Evolutionary conservation across 2,888 invertebrate genomes (phyloP), one percentile per base, ranked within the genome.

Genomic region (Ormyrus nitidulus): DNA sequence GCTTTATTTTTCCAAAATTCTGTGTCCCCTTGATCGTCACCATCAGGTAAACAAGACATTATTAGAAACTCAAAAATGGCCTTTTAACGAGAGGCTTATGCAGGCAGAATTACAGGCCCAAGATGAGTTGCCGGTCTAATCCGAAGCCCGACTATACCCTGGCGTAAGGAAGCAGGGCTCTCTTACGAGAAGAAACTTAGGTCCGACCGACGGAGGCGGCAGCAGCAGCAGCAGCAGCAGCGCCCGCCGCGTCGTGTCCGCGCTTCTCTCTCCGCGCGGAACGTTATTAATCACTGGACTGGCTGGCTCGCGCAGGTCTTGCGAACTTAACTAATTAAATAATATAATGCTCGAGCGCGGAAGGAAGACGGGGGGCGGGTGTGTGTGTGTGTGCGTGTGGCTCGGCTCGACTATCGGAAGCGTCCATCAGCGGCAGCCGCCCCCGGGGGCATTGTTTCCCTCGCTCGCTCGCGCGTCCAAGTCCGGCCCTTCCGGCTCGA

Each of bases 281-380:
- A 68, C 19, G 88, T 88, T 87, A 87, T 87, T 87, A 87, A 87
- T 87, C 87, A 88, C 86, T 84, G 85, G 84, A 84, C 84, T 84
- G 83, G 84, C 84, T 84, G 85, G 82, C 84, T 83, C 84, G 86
- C 83, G 83, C 84, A 85, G 86, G 85, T 86, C 86, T 87, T 85
- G 85, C 84, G 85, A 87, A 87, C 87, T 87, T 87, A 87, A 86
- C 86, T 88, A 89, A 89, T 88, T 89, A 88, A 88, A 89, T 88
- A 88, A 87, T 86, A 87, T 87, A 87, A 89, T 87, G 86, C 86
- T 85, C 84, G 53, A 68, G 68, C 72, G 56, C 48, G 73, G 61
- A 68, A 66, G 68, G 66, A 66, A 46, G 72, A 19, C 49, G 11
- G 7, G 44, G 49, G 13, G 1, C 34, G 62, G 4, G 53, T 0